Conservation (phyloP, 1,140 invertebrate genomes). For the Lycorma delicatula region DNA sequence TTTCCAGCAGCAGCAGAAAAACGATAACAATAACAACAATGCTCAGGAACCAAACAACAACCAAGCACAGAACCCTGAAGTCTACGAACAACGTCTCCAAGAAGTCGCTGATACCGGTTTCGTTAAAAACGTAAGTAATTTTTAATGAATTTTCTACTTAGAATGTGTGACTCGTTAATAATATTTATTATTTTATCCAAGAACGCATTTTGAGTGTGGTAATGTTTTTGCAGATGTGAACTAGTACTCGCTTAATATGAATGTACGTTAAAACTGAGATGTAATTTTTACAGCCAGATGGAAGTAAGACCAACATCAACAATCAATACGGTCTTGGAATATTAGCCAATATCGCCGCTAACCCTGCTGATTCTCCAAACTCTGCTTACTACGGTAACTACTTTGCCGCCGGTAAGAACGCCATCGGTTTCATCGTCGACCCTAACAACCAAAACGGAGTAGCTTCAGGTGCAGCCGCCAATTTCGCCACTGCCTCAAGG, state of each 20-base stretch:
- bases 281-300: constrained; percentile 20
- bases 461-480: constrained; percentile 41
- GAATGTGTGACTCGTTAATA: no score
- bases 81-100: neutral
- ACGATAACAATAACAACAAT: constrained; percentile 12
- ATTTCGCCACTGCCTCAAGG: constrained; percentile 38
- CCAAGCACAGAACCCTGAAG: neutral
- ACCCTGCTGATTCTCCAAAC: no score
- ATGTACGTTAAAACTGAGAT: no score
- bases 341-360: constrained; percentile 43
- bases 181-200: no score
- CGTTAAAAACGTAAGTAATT: neutral
- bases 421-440: constrained; percentile 40
- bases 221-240: no score
- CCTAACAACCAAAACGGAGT: constrained; percentile 36
- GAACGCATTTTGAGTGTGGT: no score
- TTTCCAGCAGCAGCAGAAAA: constrained; percentile 1
- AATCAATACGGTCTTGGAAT: constrained; percentile 36
- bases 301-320: constrained; percentile 34
- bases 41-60: constrained; percentile 7
- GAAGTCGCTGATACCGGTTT: neutral
- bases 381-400: no score
- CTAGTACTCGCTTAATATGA: no score
- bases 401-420: constrained; percentile 37
- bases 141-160: no score